Evolutionary conservation across 2,113 vertebrate species (phyloP), one percentile per base, ranked within the genome.

Genomic region (Apistogramma diplotaenia): DNA sequence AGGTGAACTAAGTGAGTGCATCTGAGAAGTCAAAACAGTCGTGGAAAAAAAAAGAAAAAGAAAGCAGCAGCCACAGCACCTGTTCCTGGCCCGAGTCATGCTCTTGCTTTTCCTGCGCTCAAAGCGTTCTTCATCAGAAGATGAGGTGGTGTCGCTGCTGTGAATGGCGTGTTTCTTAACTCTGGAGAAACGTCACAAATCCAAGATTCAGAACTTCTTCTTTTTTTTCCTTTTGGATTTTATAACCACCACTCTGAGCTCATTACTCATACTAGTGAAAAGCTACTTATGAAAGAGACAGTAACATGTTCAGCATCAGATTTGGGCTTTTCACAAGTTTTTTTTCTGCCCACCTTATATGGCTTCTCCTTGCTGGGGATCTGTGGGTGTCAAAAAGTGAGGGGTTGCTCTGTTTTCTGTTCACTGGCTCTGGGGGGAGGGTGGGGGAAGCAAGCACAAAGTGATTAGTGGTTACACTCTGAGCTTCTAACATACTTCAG

Each of bases 131-230:
- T 99, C 98, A 78, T 99, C 98, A 81, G 98, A 99, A 54, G 98
- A 99, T 1, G 96, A 96, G 37, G 97, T 99, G 76, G 98, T 99
- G 89, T 99, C 98, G 21, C 98, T 99, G 94, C 98, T 99, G 92
- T 99, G 98, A 92, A 99, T 99, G 83, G 98, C 98, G 43, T 99
- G 98, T 88, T 99, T 99, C 95, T 99, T 99, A 93, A 99, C 96
- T 95, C 98, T 99, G 78, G 7, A 62, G 31, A 74, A 43, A 16
- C 21, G 49, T n/a, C 21, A 74, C 3, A 83, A 40, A 19, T 54
- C 46, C 46, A 19, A 46, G 3, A 55, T 19, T 78, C 11, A 89
- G 43, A 9, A 59, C 37, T 51, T 55, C 25, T 4, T 0, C 0
- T 35, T 16, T 67, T 0, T 27, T 46, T 4, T 4, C n/a, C n/a